A percentile compares a stretch with the other conserved stretches of the same genome.
Evolutionary conservation across 1,140 invertebrate genomes (phyloP).

Genomic region (Temnothorax curvispinosus): DNA sequence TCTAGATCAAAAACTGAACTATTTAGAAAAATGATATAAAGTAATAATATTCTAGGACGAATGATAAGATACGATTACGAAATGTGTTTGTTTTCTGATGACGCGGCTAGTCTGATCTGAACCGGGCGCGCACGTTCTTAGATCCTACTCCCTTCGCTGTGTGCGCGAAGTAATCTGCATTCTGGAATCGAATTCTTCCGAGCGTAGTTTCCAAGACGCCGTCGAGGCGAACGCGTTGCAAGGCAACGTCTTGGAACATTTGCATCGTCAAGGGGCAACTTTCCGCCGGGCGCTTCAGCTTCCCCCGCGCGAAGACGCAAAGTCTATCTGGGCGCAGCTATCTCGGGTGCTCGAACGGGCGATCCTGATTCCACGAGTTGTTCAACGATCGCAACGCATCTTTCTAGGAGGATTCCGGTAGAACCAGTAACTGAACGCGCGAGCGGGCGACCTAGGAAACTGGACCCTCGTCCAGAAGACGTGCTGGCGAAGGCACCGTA

Average conservation of each 20-base stretch:
- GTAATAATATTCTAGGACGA: not conserved
- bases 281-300: slow-evolving; percentile 46
- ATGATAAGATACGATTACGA: not conserved
- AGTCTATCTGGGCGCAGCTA: slow-evolving; percentile 40
- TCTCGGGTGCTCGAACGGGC: slow-evolving; percentile 21
- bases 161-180: slow-evolving; percentile 48
- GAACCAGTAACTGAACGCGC: slow-evolving; percentile 74
- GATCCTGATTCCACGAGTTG: slow-evolving; percentile 64
- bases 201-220: slow-evolving; percentile 47
- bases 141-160: slow-evolving; percentile 5
- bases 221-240: slow-evolving; percentile 32
- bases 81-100: slow-evolving; percentile 22
- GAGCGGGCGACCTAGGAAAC: slow-evolving; percentile 72
- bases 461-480: slow-evolving; percentile 71
- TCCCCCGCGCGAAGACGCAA: slow-evolving; percentile 32
- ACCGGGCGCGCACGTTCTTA: not conserved
- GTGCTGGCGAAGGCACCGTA: slow-evolving; percentile 41
- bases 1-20: not conserved
- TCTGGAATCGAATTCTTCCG: slow-evolving; percentile 58
- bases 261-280: slow-evolving; percentile 55
- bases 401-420: slow-evolving; percentile 75
- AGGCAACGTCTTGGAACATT: slow-evolving; percentile 50
- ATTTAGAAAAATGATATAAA: not conserved
- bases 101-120: not conserved
- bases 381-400: slow-evolving; percentile 57